Evolutionary conservation across 37 sponge, comb jelly and placozoan species (phyloP).

Genomic region (Aphrocallistes beatrix): DNA sequence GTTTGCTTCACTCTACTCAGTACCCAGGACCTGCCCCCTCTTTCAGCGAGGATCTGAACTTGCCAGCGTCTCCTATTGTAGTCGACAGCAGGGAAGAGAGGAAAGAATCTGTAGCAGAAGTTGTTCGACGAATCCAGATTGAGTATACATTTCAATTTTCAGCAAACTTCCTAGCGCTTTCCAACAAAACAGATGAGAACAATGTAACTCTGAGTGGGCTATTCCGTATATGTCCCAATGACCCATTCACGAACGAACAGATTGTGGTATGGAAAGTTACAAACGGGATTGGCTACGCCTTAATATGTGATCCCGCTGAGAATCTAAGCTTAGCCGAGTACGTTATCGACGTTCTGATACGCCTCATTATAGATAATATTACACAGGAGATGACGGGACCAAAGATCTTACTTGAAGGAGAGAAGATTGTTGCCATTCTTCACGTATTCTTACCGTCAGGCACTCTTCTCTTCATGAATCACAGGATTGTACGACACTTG

Average conservation of each 20-base stretch:
- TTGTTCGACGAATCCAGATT: neutral
- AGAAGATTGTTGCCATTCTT: neutral
- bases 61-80: neutral
- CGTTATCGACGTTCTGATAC: neutral
- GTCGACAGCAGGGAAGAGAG: neutral
- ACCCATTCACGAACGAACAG: neutral
- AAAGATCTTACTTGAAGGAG: neutral
- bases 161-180: neutral
- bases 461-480: neutral
- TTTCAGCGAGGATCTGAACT: neutral
- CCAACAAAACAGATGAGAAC: neutral
- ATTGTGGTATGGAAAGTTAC: neutral
- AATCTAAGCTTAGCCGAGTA: neutral
- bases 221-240: neutral
- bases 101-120: neutral
- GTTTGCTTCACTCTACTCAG: neutral
- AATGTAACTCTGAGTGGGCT: neutral
- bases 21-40: neutral
- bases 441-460: constrained; percentile 6
- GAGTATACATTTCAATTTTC: neutral
- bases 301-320: neutral
- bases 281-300: neutral
- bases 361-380: neutral
- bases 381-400: neutral
- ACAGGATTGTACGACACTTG: neutral